Conservation (phyloP, 2,888 invertebrate genomes). For the Smittia sp. region DNA sequence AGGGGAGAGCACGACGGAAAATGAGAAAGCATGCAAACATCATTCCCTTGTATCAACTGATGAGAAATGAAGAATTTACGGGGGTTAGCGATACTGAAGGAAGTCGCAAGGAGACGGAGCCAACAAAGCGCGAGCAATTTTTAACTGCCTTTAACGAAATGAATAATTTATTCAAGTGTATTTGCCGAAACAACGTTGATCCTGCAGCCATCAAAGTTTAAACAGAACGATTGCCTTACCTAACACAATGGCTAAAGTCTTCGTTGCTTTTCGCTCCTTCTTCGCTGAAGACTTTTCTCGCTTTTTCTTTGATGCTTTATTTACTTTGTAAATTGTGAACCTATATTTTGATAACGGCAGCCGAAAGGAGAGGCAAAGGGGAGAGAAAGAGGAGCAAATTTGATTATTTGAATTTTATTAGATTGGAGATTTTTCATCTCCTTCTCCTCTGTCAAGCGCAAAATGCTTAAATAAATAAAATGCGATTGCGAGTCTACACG, state of each 20-base stretch:
- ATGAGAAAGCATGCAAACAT: not conserved
- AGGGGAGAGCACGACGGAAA: not conserved
- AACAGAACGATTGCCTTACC: conserved; percentile 63
- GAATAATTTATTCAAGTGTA: not conserved
- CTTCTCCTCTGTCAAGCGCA: not conserved
- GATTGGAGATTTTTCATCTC: not conserved
- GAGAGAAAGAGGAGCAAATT: conserved; percentile 16
- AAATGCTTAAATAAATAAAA: conserved; percentile 5
- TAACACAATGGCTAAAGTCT: conserved; percentile 96
- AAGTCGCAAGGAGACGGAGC: not conserved
- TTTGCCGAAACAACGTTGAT: not conserved
- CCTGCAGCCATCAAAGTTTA: not conserved
- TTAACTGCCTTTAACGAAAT: conserved; percentile 2
- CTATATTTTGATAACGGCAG: conserved; percentile 55
- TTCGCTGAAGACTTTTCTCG: conserved; percentile 89
- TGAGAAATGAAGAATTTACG: not conserved
- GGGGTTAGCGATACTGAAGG: not conserved
- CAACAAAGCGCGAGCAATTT: not conserved
- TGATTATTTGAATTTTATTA: conserved; percentile 34
- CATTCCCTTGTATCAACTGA: not conserved
- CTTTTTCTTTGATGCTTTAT: conserved; percentile 93
- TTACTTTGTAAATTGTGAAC: conserved; percentile 89
- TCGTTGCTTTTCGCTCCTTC: conserved; percentile 96
- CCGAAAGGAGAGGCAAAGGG: not conserved
- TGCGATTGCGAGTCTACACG: not conserved